Conservation (phyloP, 2,113 vertebrate species). For the Pimephales promelas region DNA sequence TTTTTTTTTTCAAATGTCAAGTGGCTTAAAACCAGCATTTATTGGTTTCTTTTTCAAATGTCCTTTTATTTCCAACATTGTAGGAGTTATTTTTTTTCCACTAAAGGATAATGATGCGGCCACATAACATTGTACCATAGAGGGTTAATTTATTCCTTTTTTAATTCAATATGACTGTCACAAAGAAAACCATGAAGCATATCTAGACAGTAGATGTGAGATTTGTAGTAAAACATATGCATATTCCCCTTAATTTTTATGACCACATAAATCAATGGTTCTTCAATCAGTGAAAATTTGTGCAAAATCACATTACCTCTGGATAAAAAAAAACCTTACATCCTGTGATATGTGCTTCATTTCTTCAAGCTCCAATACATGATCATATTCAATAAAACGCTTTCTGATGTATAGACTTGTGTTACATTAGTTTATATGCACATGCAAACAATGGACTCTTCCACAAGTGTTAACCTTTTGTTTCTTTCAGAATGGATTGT, state of each 20-base stretch:
- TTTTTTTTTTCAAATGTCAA: too few relatives aligned
- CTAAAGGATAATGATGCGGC: too few relatives aligned
- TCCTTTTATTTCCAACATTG: too few relatives aligned
- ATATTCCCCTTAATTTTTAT: not conserved
- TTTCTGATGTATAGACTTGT: conserved; percentile 16
- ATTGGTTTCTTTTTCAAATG: too few relatives aligned
- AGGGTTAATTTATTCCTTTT: not conserved
- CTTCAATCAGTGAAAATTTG: not conserved
- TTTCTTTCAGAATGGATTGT: not conserved
- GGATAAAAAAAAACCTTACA: conserved; percentile 2
- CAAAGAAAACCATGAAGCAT: not conserved
- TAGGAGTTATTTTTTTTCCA: too few relatives aligned
- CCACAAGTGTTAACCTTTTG: conserved; percentile 1
- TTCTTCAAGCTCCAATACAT: not conserved
- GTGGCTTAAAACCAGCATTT: too few relatives aligned
- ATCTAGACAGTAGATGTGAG: conserved; percentile 13
- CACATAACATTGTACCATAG: too few relatives aligned
- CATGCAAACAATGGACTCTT: not conserved
- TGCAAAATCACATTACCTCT: not conserved
- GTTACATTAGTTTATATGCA: not conserved
- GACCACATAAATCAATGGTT: not conserved
- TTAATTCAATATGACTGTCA: not conserved
- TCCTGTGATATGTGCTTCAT: conserved; percentile 3
- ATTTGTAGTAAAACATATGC: conserved; percentile 5
- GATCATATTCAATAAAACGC: conserved; percentile 17